These are phyloP conservation scores for Neosilurus mollespiculum DNA, from an alignment of 2,797 vertebrate species.

Conservation along the genomic window DNA sequence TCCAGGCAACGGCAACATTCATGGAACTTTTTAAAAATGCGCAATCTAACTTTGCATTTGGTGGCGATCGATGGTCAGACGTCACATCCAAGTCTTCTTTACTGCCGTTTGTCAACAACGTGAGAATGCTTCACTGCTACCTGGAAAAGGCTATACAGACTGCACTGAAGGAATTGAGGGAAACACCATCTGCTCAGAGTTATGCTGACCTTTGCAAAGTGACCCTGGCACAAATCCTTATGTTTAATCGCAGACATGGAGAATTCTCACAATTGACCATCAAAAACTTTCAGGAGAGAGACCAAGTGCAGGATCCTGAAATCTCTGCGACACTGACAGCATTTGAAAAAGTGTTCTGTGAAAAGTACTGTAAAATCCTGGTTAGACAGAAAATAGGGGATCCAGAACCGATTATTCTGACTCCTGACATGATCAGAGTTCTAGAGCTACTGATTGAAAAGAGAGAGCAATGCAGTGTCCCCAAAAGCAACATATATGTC, in stretches of 20 bases:
- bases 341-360: slow-evolving; percentile 34
- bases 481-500: slow-evolving; percentile 6
- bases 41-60: slow-evolving; percentile 13
- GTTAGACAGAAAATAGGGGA: slow-evolving; percentile 1
- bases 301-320: neutral
- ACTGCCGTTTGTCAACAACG: slow-evolving; percentile 7
- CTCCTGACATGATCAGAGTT: neutral
- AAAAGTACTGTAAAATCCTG: slow-evolving; percentile 4
- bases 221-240: slow-evolving; percentile 31
- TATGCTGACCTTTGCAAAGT: slow-evolving; percentile 31
- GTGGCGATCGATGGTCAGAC: neutral
- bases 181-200: slow-evolving; percentile 6
- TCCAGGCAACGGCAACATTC: neutral
- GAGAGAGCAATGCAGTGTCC: slow-evolving; percentile 3
- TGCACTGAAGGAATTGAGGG: slow-evolving; percentile 15
- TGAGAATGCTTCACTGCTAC: slow-evolving; percentile 20
- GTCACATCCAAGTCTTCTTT: neutral
- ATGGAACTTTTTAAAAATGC: slow-evolving; percentile 11
- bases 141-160: slow-evolving; percentile 13
- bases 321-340: slow-evolving; percentile 5
- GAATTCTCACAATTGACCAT: slow-evolving; percentile 27
- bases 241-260: slow-evolving; percentile 28
- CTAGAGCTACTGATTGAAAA: slow-evolving; percentile 21
- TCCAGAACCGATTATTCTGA: slow-evolving; percentile 1
- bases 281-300: slow-evolving; percentile 9